Evolutionary conservation across 2,888 invertebrate genomes (phyloP).

Genomic region (Sisyra terminalis): DNA sequence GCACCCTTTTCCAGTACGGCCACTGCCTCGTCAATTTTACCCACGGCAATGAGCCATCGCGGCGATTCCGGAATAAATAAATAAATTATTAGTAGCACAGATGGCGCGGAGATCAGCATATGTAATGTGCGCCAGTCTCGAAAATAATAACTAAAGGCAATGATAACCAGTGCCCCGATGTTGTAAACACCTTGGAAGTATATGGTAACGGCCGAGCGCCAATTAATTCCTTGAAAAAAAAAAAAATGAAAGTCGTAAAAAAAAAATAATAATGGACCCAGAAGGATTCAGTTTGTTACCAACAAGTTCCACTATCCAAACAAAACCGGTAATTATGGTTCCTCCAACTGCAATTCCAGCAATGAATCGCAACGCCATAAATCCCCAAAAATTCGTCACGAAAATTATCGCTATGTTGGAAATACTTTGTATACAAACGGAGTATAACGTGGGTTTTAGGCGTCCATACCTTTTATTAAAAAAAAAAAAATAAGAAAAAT

Average conservation of each 20-base stretch:
- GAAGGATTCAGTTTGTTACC: conserved; percentile 26
- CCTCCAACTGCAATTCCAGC: conserved; percentile 65
- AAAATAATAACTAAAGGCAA: conserved; percentile 33
- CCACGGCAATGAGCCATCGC: conserved; percentile 56
- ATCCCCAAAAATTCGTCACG: conserved; percentile 45
- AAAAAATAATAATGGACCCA: too few relatives aligned
- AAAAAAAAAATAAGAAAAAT: conserved; percentile 4
- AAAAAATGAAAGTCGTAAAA: conserved; percentile 17
- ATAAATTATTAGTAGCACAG: conserved; percentile 39
- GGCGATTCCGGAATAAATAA: conserved; percentile 66
- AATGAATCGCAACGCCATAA: conserved; percentile 50
- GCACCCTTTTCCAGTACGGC: conserved; percentile 46
- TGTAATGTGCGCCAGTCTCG: conserved; percentile 39
- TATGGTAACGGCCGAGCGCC: conserved; percentile 36
- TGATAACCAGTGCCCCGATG: conserved; percentile 34
- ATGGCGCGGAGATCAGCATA: conserved; percentile 36
- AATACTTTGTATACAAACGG: conserved; percentile 54
- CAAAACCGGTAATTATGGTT: conserved; percentile 66
- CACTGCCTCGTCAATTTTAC: conserved; percentile 42
- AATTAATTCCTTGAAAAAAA: conserved; percentile 29
- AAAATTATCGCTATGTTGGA: conserved; percentile 54
- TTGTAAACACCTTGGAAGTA: conserved; percentile 41
- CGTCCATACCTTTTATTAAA: conserved; percentile 49
- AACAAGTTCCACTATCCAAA: conserved; percentile 49
- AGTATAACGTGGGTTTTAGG: conserved; percentile 51